These are phyloP conservation scores for Vanessa cardui DNA, from an alignment of 2,888 invertebrate genomes.

Conservation along the genomic window DNA sequence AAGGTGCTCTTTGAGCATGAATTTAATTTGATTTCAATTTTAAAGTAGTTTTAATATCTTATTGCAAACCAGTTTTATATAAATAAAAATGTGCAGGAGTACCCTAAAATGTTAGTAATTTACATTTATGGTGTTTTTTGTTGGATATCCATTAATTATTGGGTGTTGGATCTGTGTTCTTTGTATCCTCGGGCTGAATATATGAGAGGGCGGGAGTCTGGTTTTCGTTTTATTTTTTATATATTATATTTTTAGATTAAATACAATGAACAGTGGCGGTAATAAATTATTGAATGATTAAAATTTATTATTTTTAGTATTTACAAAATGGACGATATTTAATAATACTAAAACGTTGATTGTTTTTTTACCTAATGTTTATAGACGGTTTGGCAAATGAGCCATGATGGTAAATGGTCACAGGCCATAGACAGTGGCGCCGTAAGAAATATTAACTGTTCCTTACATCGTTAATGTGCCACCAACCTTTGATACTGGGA, in stretches of 20 bases:
- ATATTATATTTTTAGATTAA: conserved; percentile 15
- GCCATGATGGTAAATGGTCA: too few relatives aligned
- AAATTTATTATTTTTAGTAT: too few relatives aligned
- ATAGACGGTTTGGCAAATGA: too few relatives aligned
- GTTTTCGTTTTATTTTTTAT: conserved; percentile 28
- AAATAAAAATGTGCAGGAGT: conserved; percentile 27
- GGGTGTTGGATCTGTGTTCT: conserved; percentile 24
- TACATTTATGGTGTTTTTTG: conserved; percentile 65
- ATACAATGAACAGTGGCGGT: conserved; percentile 9
- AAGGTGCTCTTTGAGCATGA: too few relatives aligned
- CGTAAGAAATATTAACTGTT: too few relatives aligned
- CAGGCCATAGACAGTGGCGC: too few relatives aligned
- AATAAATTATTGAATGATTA: neutral
- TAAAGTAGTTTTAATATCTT: neutral
- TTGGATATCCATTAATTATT: conserved; percentile 29
- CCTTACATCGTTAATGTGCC: too few relatives aligned
- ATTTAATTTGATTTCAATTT: neutral
- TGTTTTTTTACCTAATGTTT: neutral
- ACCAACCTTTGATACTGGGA: too few relatives aligned
- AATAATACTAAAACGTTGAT: neutral
- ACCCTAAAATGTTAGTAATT: conserved; percentile 54
- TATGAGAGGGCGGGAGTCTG: conserved; percentile 60
- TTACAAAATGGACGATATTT: too few relatives aligned
- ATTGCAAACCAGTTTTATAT: conserved; percentile 15
- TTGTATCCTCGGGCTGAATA: conserved; percentile 54